A percentile compares a stretch with the other conserved stretches of the same genome.
Evolutionary conservation across 2,888 invertebrate species (phyloP).

Genomic region (Clanis bilineata): DNA sequence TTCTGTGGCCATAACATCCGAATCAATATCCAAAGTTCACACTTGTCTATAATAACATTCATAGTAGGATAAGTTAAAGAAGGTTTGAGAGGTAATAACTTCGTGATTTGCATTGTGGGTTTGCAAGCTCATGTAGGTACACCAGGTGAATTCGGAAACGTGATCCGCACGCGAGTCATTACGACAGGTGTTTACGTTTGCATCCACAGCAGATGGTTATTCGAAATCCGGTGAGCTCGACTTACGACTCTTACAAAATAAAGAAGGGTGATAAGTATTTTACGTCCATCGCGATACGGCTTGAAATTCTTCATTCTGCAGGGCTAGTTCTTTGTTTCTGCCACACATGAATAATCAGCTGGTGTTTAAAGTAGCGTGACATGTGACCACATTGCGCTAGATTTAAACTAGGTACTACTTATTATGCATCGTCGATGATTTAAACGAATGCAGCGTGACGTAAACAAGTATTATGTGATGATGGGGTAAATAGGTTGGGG

Average conservation of each 20-base stretch:
- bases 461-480: neutral
- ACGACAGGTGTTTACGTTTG: conserved; percentile 1
- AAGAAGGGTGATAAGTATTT: neutral
- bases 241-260: neutral
- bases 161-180: neutral
- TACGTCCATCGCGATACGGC: neutral
- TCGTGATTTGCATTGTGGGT: neutral
- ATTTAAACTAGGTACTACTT: conserved; percentile 6
- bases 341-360: conserved; percentile 2
- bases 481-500: neutral
- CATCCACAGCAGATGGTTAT: neutral
- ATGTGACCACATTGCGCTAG: conserved; percentile 8
- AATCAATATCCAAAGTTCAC: too few relatives aligned
- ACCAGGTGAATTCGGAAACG: neutral
- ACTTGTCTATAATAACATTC: too few relatives aligned
- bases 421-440: too few relatives aligned
- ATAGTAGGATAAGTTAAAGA: too few relatives aligned
- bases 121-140: neutral
- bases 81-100: too few relatives aligned
- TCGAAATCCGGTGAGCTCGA: neutral
- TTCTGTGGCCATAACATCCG: too few relatives aligned
- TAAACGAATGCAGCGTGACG: conserved; percentile 8
- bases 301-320: neutral
- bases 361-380: conserved; percentile 3
- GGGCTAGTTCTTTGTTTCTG: neutral